Evolutionary conservation across 2,113 vertebrate genomes (phyloP), one percentile per base, ranked within the genome.

Genomic region (Nycticorax nycticorax): DNA sequence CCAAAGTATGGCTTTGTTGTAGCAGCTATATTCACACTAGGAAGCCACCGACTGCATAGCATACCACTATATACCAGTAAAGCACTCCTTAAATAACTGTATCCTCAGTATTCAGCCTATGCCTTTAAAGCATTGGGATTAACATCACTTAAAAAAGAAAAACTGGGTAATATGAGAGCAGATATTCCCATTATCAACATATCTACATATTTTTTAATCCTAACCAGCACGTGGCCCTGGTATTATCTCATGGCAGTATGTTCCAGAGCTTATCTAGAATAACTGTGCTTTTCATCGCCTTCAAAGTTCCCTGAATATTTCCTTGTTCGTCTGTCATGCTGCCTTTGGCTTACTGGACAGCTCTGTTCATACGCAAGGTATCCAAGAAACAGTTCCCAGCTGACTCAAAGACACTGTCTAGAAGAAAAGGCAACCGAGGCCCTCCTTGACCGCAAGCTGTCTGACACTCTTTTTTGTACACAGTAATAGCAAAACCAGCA

Each of bases 281-380:
- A 95, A 89, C 69, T 91, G 68, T n/a, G 19, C 83, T 95, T 97
- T 96, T 96, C 91, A 93, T 68, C 96, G 87, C 96, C 89, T 93
- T 89, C 37, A 48, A 17, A 93, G 80, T 93, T 87, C 80, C 62
- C 77, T 88, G 89, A 87, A 85, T 91, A 86, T 89, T 94, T 89
- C 80, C 92, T 85, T 88, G 84, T 95, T 89, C 14, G 18, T 82
- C 83, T 68, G 7, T 81, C 35, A 71, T 18, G 64, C 71, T 84
- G 56, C 48, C 48, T 84, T 71, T 87, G 73, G 68, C 39, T 72
- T 92, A 74, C 69, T 75, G 80, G 77, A 79, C 48, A 79, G 76
- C 62, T 95, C 83, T 96, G 88, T 45, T 88, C 74, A 43, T 72
- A 68, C n/a, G 73, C 39, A 91, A 82, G 50, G 41, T 52, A 92